Base-by-base conservation (phyloP, 2,888 invertebrate species). In the Conistra vaccinii region DNA sequence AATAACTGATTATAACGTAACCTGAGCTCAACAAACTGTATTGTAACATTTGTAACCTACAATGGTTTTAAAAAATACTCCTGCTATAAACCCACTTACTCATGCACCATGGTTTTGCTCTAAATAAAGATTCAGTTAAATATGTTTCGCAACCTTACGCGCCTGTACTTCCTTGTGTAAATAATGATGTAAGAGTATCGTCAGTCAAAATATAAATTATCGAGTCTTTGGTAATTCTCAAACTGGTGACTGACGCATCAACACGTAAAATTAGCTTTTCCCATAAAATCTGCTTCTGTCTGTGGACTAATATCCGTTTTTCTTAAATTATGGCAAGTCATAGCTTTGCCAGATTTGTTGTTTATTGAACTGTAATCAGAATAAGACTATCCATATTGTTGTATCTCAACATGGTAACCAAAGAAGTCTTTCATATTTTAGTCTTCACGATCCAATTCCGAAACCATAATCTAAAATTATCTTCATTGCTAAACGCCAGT, bases 21-120 rank as follows among this genome's bases (percentile, higher is more conserved):
- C 82, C 69, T 55, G 75, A 85, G 72, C 69, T 81, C 69, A 66
- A 74, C 72, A 61, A 65, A 78, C 73, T 61, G 77, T 80, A 76
- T 69, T 80, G 58, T 80, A 80, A 79, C 81, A 72, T 79, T 69
- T 80, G 58, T 80, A 80, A 79, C 81, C 73, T 79, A 86, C 73
- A 87, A 85, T 86, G 81, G 87, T 89, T 90, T 90, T 91, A 91
- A 91, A 90, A 92, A 93, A 94, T 91, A 92, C 86, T 69, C 83
- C 81, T 77, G 88, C 90, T 89, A 91, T 94, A 94, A 95, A 95
- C 95, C 94, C 91, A 94, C 90, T 93, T 94, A 91, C 90, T 89
- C 89, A 87, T 90, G 89, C 85, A 87, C 87, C 89, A 87, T 89
- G 89, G 86, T 87, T 92, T 92, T 83, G 88, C 92, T 95, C 94